These are phyloP conservation scores for Euthynnus affinis DNA, from an alignment of 2,797 vertebrate species.

Conservation along the genomic window DNA sequence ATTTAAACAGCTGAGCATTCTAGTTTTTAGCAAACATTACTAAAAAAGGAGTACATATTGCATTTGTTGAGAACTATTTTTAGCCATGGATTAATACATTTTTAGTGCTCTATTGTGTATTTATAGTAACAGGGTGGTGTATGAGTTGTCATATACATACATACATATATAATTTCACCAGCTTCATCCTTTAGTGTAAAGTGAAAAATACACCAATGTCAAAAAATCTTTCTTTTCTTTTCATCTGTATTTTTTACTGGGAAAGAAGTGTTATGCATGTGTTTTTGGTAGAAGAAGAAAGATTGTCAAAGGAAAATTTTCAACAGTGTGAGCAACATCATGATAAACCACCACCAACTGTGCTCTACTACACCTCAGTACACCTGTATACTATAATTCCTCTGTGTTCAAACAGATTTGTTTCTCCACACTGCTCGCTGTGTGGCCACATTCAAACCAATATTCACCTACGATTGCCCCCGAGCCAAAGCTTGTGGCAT, in stretches of 20 bases:
- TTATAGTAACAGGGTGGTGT: neutral
- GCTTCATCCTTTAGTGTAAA: too few species aligned
- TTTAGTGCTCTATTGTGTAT: neutral
- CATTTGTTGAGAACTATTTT: slow-evolving; percentile 1
- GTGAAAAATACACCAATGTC: too few species aligned
- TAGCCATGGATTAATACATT: neutral
- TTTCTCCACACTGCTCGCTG: slow-evolving; percentile 11
- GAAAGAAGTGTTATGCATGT: neutral
- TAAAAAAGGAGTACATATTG: neutral
- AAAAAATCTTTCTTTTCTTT: neutral
- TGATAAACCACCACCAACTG: neutral
- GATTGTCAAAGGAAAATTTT: neutral
- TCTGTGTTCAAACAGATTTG: slow-evolving; percentile 11
- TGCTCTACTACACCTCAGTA: neutral
- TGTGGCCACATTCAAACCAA: slow-evolving; percentile 23
- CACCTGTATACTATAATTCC: slow-evolving; percentile 4
- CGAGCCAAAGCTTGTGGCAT: slow-evolving; percentile 19
- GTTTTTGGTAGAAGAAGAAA: neutral
- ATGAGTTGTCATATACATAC: neutral
- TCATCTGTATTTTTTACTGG: neutral
- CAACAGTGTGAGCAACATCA: neutral
- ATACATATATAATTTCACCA: too few species aligned
- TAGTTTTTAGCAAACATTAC: neutral
- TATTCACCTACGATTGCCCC: slow-evolving; percentile 33
- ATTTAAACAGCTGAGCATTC: neutral